Base-by-base conservation (phyloP, 1,140 invertebrate genomes). In the Bombus ignitus region DNA sequence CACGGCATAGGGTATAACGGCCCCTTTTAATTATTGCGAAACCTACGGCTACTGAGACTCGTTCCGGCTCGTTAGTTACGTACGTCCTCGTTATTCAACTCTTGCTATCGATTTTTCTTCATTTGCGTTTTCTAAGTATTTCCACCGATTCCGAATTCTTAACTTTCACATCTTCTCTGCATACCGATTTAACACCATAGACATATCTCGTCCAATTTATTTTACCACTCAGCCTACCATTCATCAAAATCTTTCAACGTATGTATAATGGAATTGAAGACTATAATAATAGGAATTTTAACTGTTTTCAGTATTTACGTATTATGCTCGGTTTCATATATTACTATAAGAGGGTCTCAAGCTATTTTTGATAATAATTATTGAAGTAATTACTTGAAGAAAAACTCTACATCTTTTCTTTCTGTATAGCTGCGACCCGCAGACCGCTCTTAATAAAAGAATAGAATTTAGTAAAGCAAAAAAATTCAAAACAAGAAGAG, bases 11-110 rank as follows among this genome's bases (percentile, higher is more conserved):
- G 47, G 15, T 77, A 77, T 77, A 83, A 53, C 75, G 44, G 47
- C 13, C 13, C 65, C n/a, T 84, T 84, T 84, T 84, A 84, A 84
- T 84, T 79, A 84, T 78, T 79, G n/a, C 39, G 39, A 71, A 84
- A 79, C 37, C 75, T 71, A 68, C 44, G 82, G 44, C 44, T 53
- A 66, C 57, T 66, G 75, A 66, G 59, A 75, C 15, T 78, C 75
- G 47, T 70, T 84, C 73, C 62, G 66, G 71, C 75, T 84, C 82
- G 82, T 84, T 84, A 84, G 77, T 77, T 84, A 62, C 66, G 71
- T 84, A 84, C 66, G 57, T 79, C 75, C 75, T 84, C 75, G 66
- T 84, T 84, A 84, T 84, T 84, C 66, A 39, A 84, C 57, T 57
- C 75, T 71, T 53, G 47, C 66, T 25, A 84, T 84, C 75, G 82